A percentile compares a stretch with the other conserved stretches of the same genome.
Evolutionary conservation across 2,113 vertebrate species (phyloP).

Genomic region (Merops nubicus): DNA sequence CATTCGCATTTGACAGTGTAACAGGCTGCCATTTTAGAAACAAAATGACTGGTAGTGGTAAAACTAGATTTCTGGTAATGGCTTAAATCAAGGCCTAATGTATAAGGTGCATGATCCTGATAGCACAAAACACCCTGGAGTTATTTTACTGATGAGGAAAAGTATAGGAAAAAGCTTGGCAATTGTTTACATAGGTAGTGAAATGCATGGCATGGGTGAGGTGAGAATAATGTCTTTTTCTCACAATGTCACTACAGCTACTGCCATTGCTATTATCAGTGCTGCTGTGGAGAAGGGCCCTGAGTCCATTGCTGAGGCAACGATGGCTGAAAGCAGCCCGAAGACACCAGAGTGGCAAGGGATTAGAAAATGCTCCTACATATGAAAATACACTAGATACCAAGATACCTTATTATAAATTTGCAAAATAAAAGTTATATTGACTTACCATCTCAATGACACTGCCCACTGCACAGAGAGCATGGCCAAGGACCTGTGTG

Average conservation of each 20-base stretch:
- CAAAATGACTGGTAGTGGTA: neutral
- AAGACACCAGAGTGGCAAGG: neutral
- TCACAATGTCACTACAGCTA: neutral
- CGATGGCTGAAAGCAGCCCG: neutral
- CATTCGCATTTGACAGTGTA: neutral
- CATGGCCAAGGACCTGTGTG: rapidly evolving
- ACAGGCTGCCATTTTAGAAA: neutral
- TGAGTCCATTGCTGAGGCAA: rapidly evolving
- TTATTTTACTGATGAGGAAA: neutral
- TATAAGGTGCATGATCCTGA: rapidly evolving
- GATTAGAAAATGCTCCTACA: neutral
- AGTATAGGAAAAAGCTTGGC: neutral
- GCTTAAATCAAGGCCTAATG: neutral
- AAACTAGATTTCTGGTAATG: neutral
- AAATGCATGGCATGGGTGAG: rapidly evolving
- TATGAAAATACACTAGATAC: neutral
- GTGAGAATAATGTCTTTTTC: neutral
- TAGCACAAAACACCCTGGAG: neutral
- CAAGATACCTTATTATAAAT: rapidly evolving
- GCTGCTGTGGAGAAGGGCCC: neutral
- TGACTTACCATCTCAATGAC: neutral
- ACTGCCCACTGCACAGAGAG: neutral
- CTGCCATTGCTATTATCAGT: neutral
- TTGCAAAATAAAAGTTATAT: neutral
- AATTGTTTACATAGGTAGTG: neutral